Conservation (phyloP, 2,113 vertebrate genomes). For the Sinocyclocheilus grahami region DNA sequence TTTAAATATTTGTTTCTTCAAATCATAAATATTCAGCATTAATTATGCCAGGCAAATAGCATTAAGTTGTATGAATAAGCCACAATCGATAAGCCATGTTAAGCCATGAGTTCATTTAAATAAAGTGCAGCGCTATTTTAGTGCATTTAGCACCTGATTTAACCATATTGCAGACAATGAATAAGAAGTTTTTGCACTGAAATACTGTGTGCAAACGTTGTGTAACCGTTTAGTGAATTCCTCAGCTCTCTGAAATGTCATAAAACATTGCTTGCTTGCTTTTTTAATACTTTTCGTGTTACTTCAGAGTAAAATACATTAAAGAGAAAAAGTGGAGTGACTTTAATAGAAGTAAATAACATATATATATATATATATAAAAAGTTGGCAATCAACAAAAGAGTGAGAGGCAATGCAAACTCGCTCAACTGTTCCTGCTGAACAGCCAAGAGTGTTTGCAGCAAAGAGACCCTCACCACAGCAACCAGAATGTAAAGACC, state of each 20-base stretch:
- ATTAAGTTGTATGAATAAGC: background rate
- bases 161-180: background rate
- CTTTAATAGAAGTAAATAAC: background rate
- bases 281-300: background rate
- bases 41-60: background rate
- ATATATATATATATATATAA: too few relatives aligned
- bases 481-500: constrained; percentile 21
- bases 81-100: background rate
- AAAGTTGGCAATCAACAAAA: background rate
- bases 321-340: background rate
- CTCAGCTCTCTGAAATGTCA: background rate
- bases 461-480: constrained; percentile 27
- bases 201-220: background rate
- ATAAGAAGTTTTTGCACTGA: background rate
- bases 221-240: background rate
- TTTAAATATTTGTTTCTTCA: background rate
- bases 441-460: constrained; percentile 24
- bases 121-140: background rate
- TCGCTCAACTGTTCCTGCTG: background rate
- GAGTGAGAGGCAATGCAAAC: background rate
- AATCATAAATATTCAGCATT: background rate
- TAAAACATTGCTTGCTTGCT: background rate
- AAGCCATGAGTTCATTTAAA: background rate
- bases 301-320: background rate
- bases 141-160: background rate